Conservation (phyloP, 2,113 vertebrate species). For the Campylomormyrus tamandua region DNA sequence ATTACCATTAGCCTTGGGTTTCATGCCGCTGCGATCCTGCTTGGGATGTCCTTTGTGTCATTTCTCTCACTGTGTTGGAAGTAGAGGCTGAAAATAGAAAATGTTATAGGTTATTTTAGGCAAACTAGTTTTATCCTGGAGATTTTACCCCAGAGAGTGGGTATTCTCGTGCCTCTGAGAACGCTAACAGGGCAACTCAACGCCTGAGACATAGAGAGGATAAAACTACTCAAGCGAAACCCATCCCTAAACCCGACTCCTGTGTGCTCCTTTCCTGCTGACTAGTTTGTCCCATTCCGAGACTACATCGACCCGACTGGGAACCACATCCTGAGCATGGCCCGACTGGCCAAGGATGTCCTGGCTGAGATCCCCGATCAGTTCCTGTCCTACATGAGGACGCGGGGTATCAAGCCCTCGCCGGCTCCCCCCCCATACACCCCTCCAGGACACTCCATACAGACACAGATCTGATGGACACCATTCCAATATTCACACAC, state of each 20-base stretch:
- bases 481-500: constrained; percentile 15
- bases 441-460: constrained; percentile 66
- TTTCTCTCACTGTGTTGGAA: not conserved
- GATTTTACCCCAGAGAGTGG: not conserved
- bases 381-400: constrained; percentile 93
- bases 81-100: not conserved
- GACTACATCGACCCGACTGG: constrained; percentile 91
- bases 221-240: not conserved
- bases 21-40: not conserved
- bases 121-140: not conserved
- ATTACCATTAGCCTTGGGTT: not conserved
- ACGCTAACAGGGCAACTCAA: not conserved
- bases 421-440: constrained; percentile 79
- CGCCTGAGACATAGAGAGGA: not conserved
- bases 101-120: constrained; percentile 1
- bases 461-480: constrained; percentile 72
- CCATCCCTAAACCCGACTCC: no score
- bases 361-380: constrained; percentile 94
- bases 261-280: not conserved
- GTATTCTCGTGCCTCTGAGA: not conserved
- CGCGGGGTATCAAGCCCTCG: constrained; percentile 88
- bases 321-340: constrained; percentile 93
- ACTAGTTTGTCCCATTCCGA: constrained; percentile 91
- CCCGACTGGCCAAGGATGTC: constrained; percentile 89
- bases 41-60: not conserved